Evolutionary conservation across 64 coral and sea anemone species (phyloP).

Genomic region (Montipora foliosa): DNA sequence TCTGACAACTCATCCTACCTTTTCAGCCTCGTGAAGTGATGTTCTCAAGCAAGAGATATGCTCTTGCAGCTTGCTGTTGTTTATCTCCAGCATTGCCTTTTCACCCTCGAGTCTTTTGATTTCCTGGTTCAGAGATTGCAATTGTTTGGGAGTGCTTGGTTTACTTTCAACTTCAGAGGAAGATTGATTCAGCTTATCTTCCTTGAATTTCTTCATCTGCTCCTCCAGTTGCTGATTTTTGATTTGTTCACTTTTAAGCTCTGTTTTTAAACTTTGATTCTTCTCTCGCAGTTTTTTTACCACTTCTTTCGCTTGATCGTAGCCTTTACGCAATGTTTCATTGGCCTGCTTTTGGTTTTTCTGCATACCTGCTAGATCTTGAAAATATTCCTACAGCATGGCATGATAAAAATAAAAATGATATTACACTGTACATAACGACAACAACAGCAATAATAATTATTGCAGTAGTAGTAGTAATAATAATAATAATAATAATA

Average conservation of each 20-base stretch:
- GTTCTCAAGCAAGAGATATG: background rate
- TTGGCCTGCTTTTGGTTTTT: conserved; percentile 17
- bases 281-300: conserved; percentile 49
- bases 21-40: background rate
- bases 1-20: background rate
- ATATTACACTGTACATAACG: too few species aligned
- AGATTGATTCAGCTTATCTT: background rate
- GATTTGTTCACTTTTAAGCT: conserved; percentile 36
- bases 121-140: background rate
- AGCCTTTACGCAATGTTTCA: conserved; percentile 51
- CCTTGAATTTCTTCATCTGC: background rate
- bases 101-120: conserved; percentile 28
- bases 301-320: conserved; percentile 57
- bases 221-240: conserved; percentile 34
- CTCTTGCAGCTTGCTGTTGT: conserved; percentile 30
- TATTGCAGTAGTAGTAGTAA: too few species aligned
- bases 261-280: conserved; percentile 47
- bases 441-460: too few species aligned
- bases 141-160: background rate
- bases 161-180: background rate
- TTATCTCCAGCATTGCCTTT: conserved; percentile 7
- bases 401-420: too few species aligned
- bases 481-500: too few species aligned
- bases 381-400: conserved; percentile 35
- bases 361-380: conserved; percentile 55